Evolutionary conservation across 2,113 vertebrate genomes (phyloP), one percentile per base, ranked within the genome.

Genomic region (Circaetus gallicus): DNA sequence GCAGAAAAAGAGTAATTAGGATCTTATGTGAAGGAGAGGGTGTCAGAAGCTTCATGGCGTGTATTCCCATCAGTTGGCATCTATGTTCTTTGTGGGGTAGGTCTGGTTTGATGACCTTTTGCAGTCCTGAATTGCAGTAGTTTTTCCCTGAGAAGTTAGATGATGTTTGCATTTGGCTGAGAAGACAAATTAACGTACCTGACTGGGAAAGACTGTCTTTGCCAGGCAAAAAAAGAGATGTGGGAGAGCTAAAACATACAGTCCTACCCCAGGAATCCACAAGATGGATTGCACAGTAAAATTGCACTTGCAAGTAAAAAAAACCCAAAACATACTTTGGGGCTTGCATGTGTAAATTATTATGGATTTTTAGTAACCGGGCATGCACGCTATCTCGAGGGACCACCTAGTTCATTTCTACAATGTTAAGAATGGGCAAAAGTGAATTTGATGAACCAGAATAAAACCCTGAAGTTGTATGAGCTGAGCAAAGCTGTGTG

Each of bases 321-420:
- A 31, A 47, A 6, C 0, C 0, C 2, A 26, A 67, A 58, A 59
- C 2, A 5, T 16, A 16, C 9, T 74, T 62, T 38, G 7, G 3
- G 3, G 3, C 4, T 84, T 82, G 17, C 14, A 55, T 43, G 15
- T 43, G 8, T 66, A 43, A 93, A 72, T 28, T 29, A 10, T 55
- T 38, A 40, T 0, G 9, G 19, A 10, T 32, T 74, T 83, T 71
- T 69, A 91, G 32, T 56, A 76, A 71, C 31, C 5, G 5, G 7
- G 34, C 8, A 53, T 4, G 7, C 10, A 74, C 5, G 2, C 2
- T 47, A 13, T 70, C 49, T 49, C 53, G 43, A 69, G 40, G 29
- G 34, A 38, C 21, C 8, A 36, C 36, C 53, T 69, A 32, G 22
- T 49, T 90, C 3, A 62, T 74, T 82, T 86, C 18, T 76, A 20